phyloP scores from a whole-genome alignment of 2,888 invertebrate genomes.

The Frankliniella fusca region DNA sequence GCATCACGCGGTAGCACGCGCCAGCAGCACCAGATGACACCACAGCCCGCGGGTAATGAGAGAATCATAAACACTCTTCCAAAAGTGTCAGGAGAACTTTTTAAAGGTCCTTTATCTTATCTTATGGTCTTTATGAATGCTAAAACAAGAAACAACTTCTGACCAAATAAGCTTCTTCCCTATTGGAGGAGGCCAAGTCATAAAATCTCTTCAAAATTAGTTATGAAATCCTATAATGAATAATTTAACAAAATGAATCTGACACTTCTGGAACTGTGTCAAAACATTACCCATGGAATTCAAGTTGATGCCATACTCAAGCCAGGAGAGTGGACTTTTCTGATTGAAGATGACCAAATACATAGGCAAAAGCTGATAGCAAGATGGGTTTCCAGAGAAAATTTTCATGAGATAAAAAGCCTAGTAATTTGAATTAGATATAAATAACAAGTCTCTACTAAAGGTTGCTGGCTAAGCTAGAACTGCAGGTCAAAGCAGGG shows the following conservation, averaged over 20 bases:
- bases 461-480: conserved; percentile 13
- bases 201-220: neutral
- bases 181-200: neutral
- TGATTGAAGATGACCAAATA: conserved; percentile 7
- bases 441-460: conserved; percentile 11
- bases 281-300: neutral
- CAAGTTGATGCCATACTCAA: neutral
- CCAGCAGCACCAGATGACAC: conserved; percentile 17
- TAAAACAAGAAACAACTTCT: neutral
- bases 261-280: neutral
- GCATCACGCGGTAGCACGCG: neutral
- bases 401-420: conserved; percentile 4
- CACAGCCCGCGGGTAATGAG: neutral
- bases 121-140: neutral
- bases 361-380: conserved; percentile 13
- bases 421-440: neutral
- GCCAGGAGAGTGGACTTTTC: neutral
- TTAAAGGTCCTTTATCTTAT: too few relatives aligned
- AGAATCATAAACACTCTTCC: neutral
- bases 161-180: neutral
- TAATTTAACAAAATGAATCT: neutral
- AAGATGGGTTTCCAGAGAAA: neutral
- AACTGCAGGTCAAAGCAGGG: conserved; percentile 12
- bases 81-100: neutral
- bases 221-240: neutral